Percentiles rank a stretch among this genome's conserved stretches.
Conservation (phyloP, 1,140 invertebrate genomes). For the Aleiodes sp. region DNA sequence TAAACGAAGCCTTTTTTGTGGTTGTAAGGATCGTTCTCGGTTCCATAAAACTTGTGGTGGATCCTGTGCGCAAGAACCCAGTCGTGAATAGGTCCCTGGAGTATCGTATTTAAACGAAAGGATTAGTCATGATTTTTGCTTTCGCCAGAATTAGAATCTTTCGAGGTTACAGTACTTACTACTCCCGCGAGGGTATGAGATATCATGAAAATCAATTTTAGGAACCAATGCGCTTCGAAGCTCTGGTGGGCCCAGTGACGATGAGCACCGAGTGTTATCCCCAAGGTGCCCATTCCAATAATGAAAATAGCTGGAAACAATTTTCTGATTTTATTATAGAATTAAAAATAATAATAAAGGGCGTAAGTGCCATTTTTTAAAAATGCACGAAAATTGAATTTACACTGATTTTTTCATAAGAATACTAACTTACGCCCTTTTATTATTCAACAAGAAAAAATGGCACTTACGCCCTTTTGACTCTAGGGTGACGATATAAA, state of each 20-base stretch:
- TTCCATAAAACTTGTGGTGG: conserved; percentile 89
- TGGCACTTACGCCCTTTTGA: too few species aligned
- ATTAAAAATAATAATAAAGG: too few species aligned
- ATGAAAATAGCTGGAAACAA: conserved; percentile 69
- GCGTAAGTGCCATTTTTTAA: too few species aligned
- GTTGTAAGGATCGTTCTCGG: conserved; percentile 91
- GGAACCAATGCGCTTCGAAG: conserved; percentile 77
- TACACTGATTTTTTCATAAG: too few species aligned
- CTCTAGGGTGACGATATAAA: too few species aligned
- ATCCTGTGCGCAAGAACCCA: conserved; percentile 86
- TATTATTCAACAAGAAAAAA: too few species aligned
- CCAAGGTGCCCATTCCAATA: conserved; percentile 71
- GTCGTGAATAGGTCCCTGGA: conserved; percentile 79
- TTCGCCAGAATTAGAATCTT: not conserved
- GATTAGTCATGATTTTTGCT: not conserved
- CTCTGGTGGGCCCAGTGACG: conserved; percentile 89
- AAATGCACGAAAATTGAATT: too few species aligned
- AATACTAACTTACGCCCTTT: too few species aligned
- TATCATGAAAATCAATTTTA: conserved; percentile 81
- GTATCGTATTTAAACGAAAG: conserved; percentile 13
- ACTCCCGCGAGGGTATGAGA: conserved; percentile 85
- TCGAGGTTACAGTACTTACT: conserved; percentile 66
- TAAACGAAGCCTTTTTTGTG: conserved; percentile 86
- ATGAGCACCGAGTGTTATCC: conserved; percentile 88
- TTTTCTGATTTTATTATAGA: too few species aligned